Conservation (phyloP, 2,797 vertebrate genomes). For the Mormyrus proboscirostris region DNA sequence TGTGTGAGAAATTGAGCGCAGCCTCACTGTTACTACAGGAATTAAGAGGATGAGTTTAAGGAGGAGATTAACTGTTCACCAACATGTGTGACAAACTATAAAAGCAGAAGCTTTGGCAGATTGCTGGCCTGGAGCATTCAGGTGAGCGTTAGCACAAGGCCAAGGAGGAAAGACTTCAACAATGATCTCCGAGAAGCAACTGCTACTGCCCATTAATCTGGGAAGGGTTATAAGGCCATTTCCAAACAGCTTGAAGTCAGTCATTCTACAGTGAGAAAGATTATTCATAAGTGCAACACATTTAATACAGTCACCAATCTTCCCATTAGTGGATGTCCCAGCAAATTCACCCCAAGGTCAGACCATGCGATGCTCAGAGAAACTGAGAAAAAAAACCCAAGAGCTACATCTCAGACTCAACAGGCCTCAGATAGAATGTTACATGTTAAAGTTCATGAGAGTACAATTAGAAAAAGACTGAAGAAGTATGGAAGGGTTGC, state of each 20-base stretch:
- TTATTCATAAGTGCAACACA: not conserved
- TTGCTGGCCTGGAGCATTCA: not conserved
- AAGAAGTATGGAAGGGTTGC: not conserved
- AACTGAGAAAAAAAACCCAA: not conserved
- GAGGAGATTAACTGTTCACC: not conserved
- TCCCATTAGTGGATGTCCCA: not conserved
- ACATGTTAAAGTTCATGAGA: not conserved
- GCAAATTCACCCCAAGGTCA: not conserved
- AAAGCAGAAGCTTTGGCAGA: not conserved
- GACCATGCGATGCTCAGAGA: not conserved
- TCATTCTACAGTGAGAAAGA: not conserved
- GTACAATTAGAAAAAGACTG: not conserved
- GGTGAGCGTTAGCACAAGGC: not conserved
- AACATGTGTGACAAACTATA: not conserved
- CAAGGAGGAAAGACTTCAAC: not conserved
- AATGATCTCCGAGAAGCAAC: not conserved
- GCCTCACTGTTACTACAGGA: not conserved
- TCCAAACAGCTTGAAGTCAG: not conserved
- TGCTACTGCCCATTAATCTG: not conserved
- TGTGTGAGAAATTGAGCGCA: not conserved
- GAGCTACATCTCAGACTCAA: not conserved
- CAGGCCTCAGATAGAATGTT: not conserved
- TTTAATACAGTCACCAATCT: not conserved
- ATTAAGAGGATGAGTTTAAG: not conserved
- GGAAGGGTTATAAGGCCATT: not conserved